A percentile compares a stretch with the other conserved stretches of the same genome.
Evolutionary conservation across 2,113 vertebrate genomes (phyloP).

Genomic region (Panthera tigris): DNA sequence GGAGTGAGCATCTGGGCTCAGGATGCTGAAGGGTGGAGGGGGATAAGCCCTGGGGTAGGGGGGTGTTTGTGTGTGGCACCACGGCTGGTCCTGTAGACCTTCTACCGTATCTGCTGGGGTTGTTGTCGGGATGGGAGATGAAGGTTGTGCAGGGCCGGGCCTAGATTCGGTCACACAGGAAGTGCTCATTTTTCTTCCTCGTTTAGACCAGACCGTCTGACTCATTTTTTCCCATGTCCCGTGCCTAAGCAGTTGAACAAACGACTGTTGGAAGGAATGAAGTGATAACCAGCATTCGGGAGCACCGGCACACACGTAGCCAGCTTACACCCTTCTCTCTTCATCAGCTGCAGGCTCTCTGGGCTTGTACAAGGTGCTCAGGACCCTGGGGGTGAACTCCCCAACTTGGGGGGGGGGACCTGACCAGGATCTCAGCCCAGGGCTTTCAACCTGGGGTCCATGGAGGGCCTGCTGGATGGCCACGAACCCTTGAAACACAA

Average conservation of each 20-base stretch:
- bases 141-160: neutral
- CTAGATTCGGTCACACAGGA: neutral
- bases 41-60: no score
- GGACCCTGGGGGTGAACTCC: neutral
- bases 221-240: neutral
- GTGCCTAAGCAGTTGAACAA: neutral
- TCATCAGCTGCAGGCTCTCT: fast-evolving
- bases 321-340: neutral
- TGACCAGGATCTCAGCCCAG: neutral
- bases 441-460: neutral
- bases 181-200: neutral
- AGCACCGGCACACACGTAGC: neutral
- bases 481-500: neutral
- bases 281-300: fast-evolving
- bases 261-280: neutral
- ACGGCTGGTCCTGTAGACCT: neutral
- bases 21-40: neutral
- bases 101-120: neutral
- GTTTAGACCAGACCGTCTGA: neutral
- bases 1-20: neutral
- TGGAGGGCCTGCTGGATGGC: neutral
- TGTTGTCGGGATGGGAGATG: neutral
- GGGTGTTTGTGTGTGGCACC: neutral
- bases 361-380: neutral
- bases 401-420: neutral